Evolutionary conservation across 2,113 vertebrate species (phyloP).

Genomic region (Python bivittatus): DNA sequence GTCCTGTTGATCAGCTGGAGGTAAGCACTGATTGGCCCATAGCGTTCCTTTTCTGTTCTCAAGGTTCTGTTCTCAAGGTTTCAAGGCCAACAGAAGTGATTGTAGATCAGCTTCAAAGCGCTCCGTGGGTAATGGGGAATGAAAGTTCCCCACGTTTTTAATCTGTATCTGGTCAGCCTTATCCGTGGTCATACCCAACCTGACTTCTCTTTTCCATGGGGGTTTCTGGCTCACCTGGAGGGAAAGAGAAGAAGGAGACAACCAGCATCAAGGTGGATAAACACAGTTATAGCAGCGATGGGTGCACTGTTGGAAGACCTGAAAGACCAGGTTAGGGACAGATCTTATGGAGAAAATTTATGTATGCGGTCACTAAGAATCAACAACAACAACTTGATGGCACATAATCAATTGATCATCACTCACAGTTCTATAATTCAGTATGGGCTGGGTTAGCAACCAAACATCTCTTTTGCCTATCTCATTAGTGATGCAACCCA

Average conservation of each 20-base stretch:
- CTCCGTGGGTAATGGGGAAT: neutral
- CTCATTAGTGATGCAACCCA: neutral
- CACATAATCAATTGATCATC: neutral
- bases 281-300: neutral
- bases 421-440: accelerated
- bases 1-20: neutral
- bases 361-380: neutral
- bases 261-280: no score
- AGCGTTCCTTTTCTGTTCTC: neutral
- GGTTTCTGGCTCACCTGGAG: accelerated
- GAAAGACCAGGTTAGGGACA: neutral
- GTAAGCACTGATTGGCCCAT: neutral
- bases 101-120: neutral
- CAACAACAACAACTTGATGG: neutral
- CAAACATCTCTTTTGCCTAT: neutral
- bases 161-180: neutral
- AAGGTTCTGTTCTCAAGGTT: neutral
- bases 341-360: neutral
- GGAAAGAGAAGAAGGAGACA: neutral
- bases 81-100: neutral
- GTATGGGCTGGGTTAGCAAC: accelerated
- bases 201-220: neutral
- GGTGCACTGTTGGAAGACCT: neutral
- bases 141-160: neutral
- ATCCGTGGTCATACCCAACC: no score